Base-by-base conservation (phyloP, 2,797 vertebrate species). In the Balearica regulorum region DNA sequence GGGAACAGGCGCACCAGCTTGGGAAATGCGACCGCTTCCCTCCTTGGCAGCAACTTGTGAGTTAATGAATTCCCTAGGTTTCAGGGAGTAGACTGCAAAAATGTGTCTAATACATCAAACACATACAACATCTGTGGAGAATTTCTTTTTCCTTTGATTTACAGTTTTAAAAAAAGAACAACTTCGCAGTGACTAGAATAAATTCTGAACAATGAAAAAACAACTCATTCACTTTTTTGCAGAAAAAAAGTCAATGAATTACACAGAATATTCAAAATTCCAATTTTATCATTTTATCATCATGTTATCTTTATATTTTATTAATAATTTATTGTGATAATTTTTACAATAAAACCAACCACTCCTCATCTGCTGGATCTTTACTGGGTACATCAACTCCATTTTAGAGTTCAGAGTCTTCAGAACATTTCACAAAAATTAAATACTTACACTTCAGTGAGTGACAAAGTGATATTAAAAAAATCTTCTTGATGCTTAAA, bases 51-150 rank as follows among this genome's bases (percentile, higher is more conserved):
- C 68, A 83, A 41, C 65, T 77, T 58, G 75, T 58, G 88, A 95
- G 81, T 94, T 96, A 97, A 96, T 96, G 92, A 96, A 93, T 77
- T 94, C 90, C 81, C 92, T 90, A 58, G 89, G 90, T 96, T 95
- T 95, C 92, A 91, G 84, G 64, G 90, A 93, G 71, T 68, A 68
- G 46, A 58, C 71, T 88, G 83, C 83, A 95, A 95, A 93, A 96
- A 96, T 94, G 93, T 89, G 82, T 71, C 87, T 86, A 87, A 85
- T 93, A 95, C 81, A 96, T 95, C 92, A 95, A 96, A 95, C 78
- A 81, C 69, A 58, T 35, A 78, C 54, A 95, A 92, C 92, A 96
- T 93, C 92, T 92, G 92, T 81, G 93, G 79, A 91, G 90, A 95
- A 71, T 95, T 96, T 95, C 3, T 91, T 87, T 91, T 87, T 71